A percentile compares a stretch with the other conserved stretches of the same genome.
Conservation (phyloP, 2,113 vertebrate genomes). For the Callaeas wilsoni region DNA sequence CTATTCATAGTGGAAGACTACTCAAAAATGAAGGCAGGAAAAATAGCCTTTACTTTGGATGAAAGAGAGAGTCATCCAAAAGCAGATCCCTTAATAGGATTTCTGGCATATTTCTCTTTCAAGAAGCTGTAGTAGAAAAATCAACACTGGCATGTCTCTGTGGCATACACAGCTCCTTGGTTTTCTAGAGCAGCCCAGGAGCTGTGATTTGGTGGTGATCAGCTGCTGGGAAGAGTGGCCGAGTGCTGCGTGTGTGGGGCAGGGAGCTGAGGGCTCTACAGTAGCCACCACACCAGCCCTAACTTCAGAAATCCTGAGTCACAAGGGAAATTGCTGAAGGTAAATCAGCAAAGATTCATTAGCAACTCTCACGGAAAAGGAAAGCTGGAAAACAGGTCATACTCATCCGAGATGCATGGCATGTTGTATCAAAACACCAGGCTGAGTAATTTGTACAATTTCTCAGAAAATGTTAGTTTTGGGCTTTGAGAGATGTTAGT, state of each 20-base stretch:
- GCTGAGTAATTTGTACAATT: not conserved
- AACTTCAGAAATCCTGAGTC: not conserved
- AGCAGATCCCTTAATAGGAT: not conserved
- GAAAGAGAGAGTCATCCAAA: not conserved
- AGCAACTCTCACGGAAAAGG: not conserved
- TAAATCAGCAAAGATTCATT: not conserved
- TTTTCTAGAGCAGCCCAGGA: not conserved
- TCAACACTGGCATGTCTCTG: not conserved
- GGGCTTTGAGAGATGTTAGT: not conserved
- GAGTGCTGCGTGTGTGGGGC: accelerated
- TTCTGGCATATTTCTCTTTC: not conserved
- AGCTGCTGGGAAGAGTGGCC: not conserved
- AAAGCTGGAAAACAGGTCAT: not conserved
- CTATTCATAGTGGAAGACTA: not conserved
- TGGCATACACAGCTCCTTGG: not conserved
- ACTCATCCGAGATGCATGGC: not conserved
- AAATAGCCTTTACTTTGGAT: not conserved
- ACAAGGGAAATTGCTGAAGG: not conserved
- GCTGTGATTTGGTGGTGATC: not conserved
- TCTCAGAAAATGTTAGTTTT: not conserved
- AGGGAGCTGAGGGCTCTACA: not conserved
- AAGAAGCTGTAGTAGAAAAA: not conserved
- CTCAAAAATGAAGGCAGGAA: not conserved
- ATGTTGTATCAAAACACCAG: not conserved
- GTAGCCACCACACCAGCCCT: not conserved